Evolutionary conservation across 2,113 vertebrate species (phyloP).

Genomic region (Hydrochoerus hydrochaeris): DNA sequence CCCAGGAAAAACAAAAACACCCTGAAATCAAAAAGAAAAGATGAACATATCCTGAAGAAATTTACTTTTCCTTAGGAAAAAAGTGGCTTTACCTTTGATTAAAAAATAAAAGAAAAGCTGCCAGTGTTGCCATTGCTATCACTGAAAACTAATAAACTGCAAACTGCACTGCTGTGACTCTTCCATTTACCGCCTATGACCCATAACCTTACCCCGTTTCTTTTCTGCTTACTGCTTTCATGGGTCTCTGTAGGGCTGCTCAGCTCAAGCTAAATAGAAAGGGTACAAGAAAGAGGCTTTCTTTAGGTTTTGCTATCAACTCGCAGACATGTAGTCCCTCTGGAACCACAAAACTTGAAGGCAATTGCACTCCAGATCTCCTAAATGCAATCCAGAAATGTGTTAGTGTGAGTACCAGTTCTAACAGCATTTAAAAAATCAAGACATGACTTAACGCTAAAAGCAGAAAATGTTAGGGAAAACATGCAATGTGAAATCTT

Average conservation of each 20-base stretch:
- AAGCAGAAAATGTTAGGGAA: not conserved
- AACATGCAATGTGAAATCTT: not conserved
- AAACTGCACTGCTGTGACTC: not conserved
- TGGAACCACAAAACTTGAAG: slow-evolving; percentile 10
- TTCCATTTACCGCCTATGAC: not conserved
- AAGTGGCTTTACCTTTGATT: not conserved
- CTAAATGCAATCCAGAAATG: not conserved
- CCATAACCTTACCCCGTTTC: not conserved
- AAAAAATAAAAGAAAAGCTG: slow-evolving; percentile 11
- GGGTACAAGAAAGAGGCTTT: slow-evolving; percentile 43
- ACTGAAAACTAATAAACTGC: not conserved
- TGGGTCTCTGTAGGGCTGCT: slow-evolving; percentile 17
- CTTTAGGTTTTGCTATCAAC: not conserved
- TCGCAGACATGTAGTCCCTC: not conserved
- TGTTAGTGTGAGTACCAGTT: not conserved
- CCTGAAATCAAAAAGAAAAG: not conserved
- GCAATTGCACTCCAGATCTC: not conserved
- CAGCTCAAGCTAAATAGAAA: slow-evolving; percentile 32
- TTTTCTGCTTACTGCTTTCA: not conserved
- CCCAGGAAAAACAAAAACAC: not conserved
- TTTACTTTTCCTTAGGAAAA: not conserved
- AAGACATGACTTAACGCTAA: not conserved
- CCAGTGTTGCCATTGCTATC: not conserved
- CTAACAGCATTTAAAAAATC: not conserved
- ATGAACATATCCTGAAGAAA: slow-evolving; percentile 22